phyloP scores from a whole-genome alignment of 2,888 invertebrate genomes.

The Diarsia brunnea region DNA sequence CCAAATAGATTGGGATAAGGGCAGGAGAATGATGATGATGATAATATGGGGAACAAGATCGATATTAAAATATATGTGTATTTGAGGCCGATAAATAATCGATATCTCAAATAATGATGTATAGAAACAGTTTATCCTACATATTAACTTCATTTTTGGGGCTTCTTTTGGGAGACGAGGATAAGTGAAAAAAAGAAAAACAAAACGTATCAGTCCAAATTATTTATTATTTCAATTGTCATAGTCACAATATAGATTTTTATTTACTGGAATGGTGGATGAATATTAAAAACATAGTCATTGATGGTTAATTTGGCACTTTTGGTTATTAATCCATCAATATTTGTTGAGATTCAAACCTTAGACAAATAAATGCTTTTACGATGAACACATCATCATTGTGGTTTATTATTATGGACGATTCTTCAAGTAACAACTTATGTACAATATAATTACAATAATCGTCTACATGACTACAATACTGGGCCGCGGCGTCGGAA shows the following conservation, averaged over 20 bases:
- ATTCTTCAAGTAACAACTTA: conserved; percentile 84
- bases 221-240: conserved; percentile 82
- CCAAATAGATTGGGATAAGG: no score
- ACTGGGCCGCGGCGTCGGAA: conserved; percentile 23
- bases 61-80: no score
- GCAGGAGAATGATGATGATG: no score
- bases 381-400: conserved; percentile 72
- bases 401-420: conserved; percentile 77
- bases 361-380: conserved; percentile 84
- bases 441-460: conserved; percentile 88
- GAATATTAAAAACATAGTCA: conserved; percentile 75
- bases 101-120: not conserved
- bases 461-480: conserved; percentile 73
- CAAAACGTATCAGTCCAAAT: conserved; percentile 87
- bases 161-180: not conserved
- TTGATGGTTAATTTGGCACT: conserved; percentile 86
- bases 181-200: conserved; percentile 53
- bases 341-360: conserved; percentile 84
- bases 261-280: conserved; percentile 87
- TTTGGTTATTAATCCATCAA: conserved; percentile 74
- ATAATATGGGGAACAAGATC: no score
- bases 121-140: not conserved
- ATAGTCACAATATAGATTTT: conserved; percentile 79
- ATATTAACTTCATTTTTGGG: not conserved
- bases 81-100: no score